Conservation (phyloP, 2,797 vertebrate species). For the Pipistrellus nathusii region DNA sequence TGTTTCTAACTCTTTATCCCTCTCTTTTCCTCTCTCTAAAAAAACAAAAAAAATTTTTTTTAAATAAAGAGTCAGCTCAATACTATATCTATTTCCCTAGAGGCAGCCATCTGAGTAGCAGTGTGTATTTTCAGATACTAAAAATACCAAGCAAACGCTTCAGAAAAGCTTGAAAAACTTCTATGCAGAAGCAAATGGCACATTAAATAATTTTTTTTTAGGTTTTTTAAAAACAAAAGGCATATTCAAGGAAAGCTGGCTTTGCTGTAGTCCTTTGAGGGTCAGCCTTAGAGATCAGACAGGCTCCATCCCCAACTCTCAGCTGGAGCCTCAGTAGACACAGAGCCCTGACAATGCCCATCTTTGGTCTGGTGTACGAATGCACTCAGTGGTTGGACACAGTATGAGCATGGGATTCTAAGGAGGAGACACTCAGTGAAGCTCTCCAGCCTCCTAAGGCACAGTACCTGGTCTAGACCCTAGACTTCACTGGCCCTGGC, state of each 20-base stretch:
- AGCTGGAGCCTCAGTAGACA: background rate
- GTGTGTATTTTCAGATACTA: background rate
- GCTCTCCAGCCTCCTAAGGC: background rate
- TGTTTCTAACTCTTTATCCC: too few relatives aligned
- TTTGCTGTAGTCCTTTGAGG: background rate
- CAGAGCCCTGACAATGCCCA: background rate
- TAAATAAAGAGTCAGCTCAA: background rate
- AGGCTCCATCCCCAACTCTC: background rate
- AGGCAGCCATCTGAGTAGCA: background rate
- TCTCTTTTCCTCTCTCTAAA: too few relatives aligned
- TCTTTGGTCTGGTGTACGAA: background rate
- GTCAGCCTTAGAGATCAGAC: background rate
- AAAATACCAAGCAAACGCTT: slow-evolving; percentile 20
- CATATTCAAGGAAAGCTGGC: background rate
- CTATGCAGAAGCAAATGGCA: background rate
- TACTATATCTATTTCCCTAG: background rate
- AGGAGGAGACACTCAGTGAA: background rate
- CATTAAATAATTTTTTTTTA: background rate
- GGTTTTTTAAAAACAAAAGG: background rate
- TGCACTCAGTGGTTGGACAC: background rate
- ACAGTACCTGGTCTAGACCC: background rate
- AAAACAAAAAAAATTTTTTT: too few relatives aligned
- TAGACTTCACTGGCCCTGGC: background rate
- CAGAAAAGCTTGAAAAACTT: background rate
- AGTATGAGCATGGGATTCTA: background rate